A percentile compares a stretch with the other conserved stretches of the same genome.
These are phyloP conservation scores for Selene dorsalis DNA, from an alignment of 2,797 vertebrate species.

Conservation along the genomic window DNA sequence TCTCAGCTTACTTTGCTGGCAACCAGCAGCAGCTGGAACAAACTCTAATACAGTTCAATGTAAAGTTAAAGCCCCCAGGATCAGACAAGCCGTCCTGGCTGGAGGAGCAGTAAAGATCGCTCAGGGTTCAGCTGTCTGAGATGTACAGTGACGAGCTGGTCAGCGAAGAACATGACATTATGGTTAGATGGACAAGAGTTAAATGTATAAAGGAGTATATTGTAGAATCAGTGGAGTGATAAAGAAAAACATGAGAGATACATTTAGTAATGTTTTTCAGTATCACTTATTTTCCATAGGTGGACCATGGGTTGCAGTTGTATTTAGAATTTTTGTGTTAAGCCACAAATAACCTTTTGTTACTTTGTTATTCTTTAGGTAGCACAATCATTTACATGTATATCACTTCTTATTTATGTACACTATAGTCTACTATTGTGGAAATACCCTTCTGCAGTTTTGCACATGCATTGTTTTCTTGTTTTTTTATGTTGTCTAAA, in stretches of 20 bases:
- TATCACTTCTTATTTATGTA: slow-evolving; percentile 67
- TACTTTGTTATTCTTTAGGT: slow-evolving; percentile 65
- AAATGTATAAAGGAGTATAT: slow-evolving; percentile 50
- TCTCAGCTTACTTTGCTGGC: slow-evolving; percentile 98
- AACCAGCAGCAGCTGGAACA: slow-evolving; percentile 99
- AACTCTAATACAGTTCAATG: slow-evolving; percentile 97
- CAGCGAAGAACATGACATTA: slow-evolving; percentile 31
- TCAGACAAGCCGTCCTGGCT: slow-evolving; percentile 97
- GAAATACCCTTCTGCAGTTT: slow-evolving; percentile 61
- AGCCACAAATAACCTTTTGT: slow-evolving; percentile 45
- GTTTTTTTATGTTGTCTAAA: slow-evolving; percentile 49
- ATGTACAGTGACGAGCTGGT: slow-evolving; percentile 47
- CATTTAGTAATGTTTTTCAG: slow-evolving; percentile 66
- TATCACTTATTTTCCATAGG: slow-evolving; percentile 61
- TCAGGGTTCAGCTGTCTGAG: slow-evolving; percentile 36
- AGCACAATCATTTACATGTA: slow-evolving; percentile 67
- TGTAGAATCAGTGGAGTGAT: slow-evolving; percentile 53
- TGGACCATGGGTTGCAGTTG: slow-evolving; percentile 42
- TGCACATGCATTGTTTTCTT: slow-evolving; percentile 67
- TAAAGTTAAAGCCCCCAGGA: slow-evolving; percentile 93
- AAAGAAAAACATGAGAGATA: slow-evolving; percentile 44
- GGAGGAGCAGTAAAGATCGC: slow-evolving; percentile 91
- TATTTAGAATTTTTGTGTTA: slow-evolving; percentile 47
- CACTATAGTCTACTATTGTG: slow-evolving; percentile 55
- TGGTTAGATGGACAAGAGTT: slow-evolving; percentile 44